Percentiles rank a stretch among this genome's conserved stretches.
Conservation (phyloP, 2,113 vertebrate genomes). For the Bos indicus region DNA sequence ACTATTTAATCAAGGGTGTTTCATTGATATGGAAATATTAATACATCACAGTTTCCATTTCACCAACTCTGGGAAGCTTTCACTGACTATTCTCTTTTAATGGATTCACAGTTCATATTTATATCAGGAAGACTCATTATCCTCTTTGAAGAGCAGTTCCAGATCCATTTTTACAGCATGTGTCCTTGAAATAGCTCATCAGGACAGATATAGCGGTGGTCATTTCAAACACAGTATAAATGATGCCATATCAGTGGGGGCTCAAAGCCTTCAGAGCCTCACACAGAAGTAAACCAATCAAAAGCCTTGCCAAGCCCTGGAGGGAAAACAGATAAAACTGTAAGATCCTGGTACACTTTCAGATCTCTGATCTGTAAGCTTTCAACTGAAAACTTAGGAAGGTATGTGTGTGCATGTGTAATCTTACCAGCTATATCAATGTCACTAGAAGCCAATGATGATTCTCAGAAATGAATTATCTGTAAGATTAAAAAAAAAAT, state of each 20-base stretch:
- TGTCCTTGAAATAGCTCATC: conserved; percentile 23
- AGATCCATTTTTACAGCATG: not conserved
- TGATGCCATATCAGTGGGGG: not conserved
- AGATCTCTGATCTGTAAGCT: not conserved
- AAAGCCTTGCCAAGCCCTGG: not conserved
- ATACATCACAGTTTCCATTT: not conserved
- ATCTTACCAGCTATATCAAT: not conserved
- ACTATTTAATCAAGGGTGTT: not conserved
- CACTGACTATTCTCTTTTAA: not conserved
- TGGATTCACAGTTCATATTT: not conserved
- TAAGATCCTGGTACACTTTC: not conserved
- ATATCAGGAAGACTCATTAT: not conserved
- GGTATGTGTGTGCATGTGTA: not conserved
- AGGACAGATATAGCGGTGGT: not conserved
- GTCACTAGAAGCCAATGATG: not conserved
- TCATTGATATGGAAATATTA: not conserved
- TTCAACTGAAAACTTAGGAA: not conserved
- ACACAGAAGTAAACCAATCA: not conserved
- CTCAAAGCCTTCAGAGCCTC: not conserved
- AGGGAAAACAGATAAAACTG: not conserved
- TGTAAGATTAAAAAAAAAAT: not conserved
- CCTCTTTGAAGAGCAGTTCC: not conserved
- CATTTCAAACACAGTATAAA: not conserved
- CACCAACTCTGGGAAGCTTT: too few species aligned
- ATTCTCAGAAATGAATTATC: conserved; percentile 31